Conservation (phyloP, 1,140 invertebrate genomes). For the Lordiphosa mommai region DNA sequence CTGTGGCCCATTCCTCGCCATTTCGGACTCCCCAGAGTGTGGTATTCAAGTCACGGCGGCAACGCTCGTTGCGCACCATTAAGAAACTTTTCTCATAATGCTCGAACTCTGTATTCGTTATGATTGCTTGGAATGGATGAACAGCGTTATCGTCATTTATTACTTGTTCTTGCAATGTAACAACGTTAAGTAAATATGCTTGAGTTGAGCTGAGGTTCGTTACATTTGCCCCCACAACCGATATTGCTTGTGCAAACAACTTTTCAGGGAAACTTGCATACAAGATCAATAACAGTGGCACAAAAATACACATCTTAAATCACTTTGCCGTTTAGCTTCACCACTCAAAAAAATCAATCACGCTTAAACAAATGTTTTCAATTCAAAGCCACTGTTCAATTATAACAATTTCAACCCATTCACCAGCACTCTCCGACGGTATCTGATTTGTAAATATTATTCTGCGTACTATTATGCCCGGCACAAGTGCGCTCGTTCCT, state of each 20-base stretch:
- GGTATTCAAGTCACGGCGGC: conserved; percentile 34
- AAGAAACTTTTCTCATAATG: conserved; percentile 23
- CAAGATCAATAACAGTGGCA: not conserved
- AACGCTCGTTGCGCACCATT: conserved; percentile 14
- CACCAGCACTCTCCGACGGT: too few species aligned
- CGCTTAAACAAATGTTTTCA: not conserved
- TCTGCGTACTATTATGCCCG: too few species aligned
- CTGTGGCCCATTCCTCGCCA: conserved; percentile 26
- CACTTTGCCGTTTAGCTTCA: not conserved
- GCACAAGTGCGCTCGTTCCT: not conserved
- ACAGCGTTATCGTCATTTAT: not conserved
- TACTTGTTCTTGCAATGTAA: not conserved
- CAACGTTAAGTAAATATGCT: not conserved
- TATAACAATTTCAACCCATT: not conserved
- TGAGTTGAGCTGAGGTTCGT: not conserved
- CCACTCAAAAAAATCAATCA: not conserved
- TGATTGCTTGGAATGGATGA: not conserved
- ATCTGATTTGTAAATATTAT: too few species aligned
- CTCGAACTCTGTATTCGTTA: conserved; percentile 19
- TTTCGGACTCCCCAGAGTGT: conserved; percentile 26
- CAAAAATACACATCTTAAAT: not conserved
- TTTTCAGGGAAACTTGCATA: not conserved
- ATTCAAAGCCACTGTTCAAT: not conserved
- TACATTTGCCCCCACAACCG: not conserved
- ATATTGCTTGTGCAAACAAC: not conserved